A percentile compares a stretch with the other conserved stretches of the same genome.
Conservation (phyloP, 2,888 invertebrate species). For the Zygothrica quintamaculata region DNA sequence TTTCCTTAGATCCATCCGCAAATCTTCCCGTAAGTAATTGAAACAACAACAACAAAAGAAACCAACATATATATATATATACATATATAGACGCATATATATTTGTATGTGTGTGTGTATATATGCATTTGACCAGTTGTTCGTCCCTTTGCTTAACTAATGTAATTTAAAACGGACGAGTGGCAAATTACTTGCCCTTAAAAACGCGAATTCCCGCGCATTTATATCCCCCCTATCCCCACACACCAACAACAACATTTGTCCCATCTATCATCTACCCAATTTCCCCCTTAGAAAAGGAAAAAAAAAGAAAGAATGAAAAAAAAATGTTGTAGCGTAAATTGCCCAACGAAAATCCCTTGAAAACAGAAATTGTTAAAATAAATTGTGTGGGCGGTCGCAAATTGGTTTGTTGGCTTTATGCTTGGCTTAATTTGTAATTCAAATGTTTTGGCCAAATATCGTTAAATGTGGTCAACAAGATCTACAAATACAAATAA, state of each 20-base stretch:
- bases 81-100: too few relatives aligned
- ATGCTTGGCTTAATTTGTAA: constrained; percentile 75
- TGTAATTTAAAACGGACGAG: constrained; percentile 79
- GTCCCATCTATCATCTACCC: background rate
- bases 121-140: constrained; percentile 73
- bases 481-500: constrained; percentile 53
- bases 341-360: constrained; percentile 72
- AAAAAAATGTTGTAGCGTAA: constrained; percentile 57
- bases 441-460: constrained; percentile 60
- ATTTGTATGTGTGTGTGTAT: too few relatives aligned
- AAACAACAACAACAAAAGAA: constrained; percentile 61
- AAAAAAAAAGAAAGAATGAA: constrained; percentile 27
- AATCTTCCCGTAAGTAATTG: constrained; percentile 59
- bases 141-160: constrained; percentile 61
- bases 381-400: constrained; percentile 73
- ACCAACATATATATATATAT: too few relatives aligned
- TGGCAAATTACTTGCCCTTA: constrained; percentile 76
- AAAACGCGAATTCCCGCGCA: constrained; percentile 38
- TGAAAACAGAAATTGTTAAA: constrained; percentile 67
- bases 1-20: constrained; percentile 10
- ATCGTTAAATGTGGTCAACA: constrained; percentile 28
- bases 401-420: constrained; percentile 70
- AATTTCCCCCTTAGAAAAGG: background rate
- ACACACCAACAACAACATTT: background rate
- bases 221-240: background rate